phyloP scores from a whole-genome alignment of 2,888 invertebrate species.

The Lasius platythorax region DNA sequence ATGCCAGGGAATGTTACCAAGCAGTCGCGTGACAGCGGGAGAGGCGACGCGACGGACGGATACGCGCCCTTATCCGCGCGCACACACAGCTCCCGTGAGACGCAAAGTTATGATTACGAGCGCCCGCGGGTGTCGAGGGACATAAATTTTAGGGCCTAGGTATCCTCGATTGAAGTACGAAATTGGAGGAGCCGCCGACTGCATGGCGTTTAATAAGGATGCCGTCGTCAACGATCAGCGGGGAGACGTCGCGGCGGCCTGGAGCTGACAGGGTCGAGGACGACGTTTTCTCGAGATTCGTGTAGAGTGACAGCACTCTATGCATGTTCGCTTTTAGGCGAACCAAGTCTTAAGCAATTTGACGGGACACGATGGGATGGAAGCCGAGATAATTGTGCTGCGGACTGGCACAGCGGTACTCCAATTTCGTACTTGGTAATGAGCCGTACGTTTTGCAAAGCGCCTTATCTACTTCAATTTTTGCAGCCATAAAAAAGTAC shows the following conservation, averaged over 20 bases:
- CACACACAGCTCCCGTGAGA: conserved; percentile 36
- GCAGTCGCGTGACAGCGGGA: conserved; percentile 52
- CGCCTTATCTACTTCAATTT: conserved; percentile 5
- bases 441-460: not conserved
- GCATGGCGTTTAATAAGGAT: conserved; percentile 60
- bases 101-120: conserved; percentile 72
- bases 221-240: not conserved
- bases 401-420: not conserved
- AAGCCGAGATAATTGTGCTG: conserved; percentile 20
- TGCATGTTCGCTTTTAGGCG: not conserved
- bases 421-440: not conserved
- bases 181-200: conserved; percentile 60
- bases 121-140: conserved; percentile 48
- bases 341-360: conserved; percentile 20
- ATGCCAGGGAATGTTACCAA: conserved; percentile 60
- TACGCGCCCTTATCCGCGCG: conserved; percentile 33
- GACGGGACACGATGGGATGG: not conserved
- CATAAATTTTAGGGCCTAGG: conserved; percentile 66
- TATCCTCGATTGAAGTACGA: conserved; percentile 54
- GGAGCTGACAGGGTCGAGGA: conserved; percentile 50
- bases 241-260: conserved; percentile 16
- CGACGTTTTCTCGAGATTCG: not conserved
- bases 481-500: not conserved
- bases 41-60: conserved; percentile 51
- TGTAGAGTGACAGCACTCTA: not conserved